A percentile compares a stretch with the other conserved stretches of the same genome.
Conservation (phyloP, 2,797 vertebrate genomes). For the Tapirus indicus region DNA sequence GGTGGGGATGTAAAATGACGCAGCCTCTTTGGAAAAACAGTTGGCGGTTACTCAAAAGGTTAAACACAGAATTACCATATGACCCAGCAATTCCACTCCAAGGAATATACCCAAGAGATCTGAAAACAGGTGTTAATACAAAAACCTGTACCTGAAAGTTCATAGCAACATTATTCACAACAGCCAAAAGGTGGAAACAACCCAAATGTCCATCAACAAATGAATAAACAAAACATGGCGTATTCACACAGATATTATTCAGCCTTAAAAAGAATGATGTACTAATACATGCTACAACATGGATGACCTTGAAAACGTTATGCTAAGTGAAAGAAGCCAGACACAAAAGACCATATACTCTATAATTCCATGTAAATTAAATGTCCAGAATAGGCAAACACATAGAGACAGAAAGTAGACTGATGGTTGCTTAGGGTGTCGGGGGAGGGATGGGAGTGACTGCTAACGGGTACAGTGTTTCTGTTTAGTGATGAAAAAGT, state of each 20-base stretch:
- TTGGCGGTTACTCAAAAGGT: background rate
- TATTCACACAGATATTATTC: background rate
- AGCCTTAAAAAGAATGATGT: background rate
- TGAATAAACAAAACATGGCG: background rate
- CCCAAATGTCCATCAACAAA: background rate
- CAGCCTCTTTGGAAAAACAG: too few species aligned
- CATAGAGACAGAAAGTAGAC: too few species aligned
- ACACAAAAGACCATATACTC: too few species aligned
- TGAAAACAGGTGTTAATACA: conserved; percentile 32
- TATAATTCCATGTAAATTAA: too few species aligned
- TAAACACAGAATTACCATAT: background rate
- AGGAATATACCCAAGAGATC: background rate
- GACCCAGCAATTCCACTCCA: background rate
- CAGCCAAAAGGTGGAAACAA: too few species aligned
- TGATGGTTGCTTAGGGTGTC: too few species aligned
- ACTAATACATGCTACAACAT: background rate
- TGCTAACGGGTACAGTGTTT: too few species aligned
- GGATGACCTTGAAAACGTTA: background rate
- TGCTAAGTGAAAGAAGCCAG: background rate
- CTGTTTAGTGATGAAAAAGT: too few species aligned
- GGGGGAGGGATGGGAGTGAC: too few species aligned
- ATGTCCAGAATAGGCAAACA: too few species aligned
- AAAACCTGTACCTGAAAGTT: background rate
- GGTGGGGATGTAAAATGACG: too few species aligned
- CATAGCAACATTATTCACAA: too few species aligned